These are phyloP conservation scores for Terebella lapidaria DNA, from an alignment of 2,888 invertebrate genomes.

Conservation along the genomic window DNA sequence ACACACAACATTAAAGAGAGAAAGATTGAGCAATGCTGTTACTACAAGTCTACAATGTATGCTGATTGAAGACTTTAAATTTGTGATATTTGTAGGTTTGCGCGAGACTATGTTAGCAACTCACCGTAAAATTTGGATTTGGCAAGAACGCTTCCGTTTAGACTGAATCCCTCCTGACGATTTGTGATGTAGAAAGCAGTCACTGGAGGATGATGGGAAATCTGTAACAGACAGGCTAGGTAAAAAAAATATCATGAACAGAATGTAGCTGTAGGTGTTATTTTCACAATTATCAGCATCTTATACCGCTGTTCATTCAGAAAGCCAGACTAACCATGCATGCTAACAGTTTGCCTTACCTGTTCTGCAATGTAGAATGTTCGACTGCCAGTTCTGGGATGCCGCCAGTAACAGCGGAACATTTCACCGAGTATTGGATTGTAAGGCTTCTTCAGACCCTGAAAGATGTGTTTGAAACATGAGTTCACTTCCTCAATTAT, in stretches of 20 bases:
- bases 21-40: too few relatives aligned
- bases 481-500: not conserved
- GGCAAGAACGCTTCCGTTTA: constrained; percentile 84
- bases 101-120: too few relatives aligned
- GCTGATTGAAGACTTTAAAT: too few relatives aligned
- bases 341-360: constrained; percentile 62
- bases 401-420: constrained; percentile 86
- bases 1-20: too few relatives aligned
- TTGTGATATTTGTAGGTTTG: too few relatives aligned
- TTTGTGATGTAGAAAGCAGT: constrained; percentile 91
- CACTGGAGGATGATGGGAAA: constrained; percentile 90
- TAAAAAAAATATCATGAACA: not conserved
- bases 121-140: constrained; percentile 90
- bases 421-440: constrained; percentile 91
- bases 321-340: not conserved
- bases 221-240: constrained; percentile 54
- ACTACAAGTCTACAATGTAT: too few relatives aligned
- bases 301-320: not conserved
- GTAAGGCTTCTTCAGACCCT: constrained; percentile 88
- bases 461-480: constrained; percentile 7
- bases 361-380: constrained; percentile 92
- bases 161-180: constrained; percentile 85
- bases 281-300: not conserved
- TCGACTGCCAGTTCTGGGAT: constrained; percentile 68
- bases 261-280: not conserved